Evolutionary conservation across 2,888 invertebrate species (phyloP).

Genomic region (Eupithecia inturbata): DNA sequence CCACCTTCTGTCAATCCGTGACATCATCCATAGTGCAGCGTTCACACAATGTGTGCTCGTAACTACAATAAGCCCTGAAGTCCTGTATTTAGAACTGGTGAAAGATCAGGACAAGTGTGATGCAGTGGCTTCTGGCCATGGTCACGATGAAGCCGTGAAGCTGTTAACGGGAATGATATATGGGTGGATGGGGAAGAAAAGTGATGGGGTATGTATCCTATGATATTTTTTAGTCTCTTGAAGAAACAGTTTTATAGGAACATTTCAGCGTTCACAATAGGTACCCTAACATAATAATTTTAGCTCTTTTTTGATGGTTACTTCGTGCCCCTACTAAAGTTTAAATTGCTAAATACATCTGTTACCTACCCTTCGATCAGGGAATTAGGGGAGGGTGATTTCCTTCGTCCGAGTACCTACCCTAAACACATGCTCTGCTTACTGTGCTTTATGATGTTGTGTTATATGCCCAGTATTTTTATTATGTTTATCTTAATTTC

Average conservation of each 20-base stretch:
- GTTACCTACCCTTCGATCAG: too few relatives aligned
- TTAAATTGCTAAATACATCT: too few relatives aligned
- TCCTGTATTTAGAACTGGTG: constrained; percentile 79
- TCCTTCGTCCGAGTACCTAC: too few relatives aligned
- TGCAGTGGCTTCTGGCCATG: constrained; percentile 64
- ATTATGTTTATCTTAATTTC: constrained; percentile 53
- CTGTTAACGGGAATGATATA: constrained; percentile 64
- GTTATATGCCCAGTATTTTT: background rate
- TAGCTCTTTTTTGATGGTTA: too few relatives aligned
- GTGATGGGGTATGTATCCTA: constrained; percentile 16
- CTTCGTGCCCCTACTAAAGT: too few relatives aligned
- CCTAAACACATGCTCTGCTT: too few relatives aligned
- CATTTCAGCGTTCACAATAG: too few relatives aligned
- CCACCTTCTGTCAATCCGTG: constrained; percentile 82
- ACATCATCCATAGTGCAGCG: constrained; percentile 85
- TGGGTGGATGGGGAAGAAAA: constrained; percentile 83
- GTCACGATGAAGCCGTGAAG: constrained; percentile 63
- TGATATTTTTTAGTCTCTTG: background rate
- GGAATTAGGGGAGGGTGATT: too few relatives aligned
- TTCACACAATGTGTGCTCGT: constrained; percentile 86
- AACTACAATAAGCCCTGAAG: constrained; percentile 82
- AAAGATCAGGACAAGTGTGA: constrained; percentile 70
- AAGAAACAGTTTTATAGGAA: too few relatives aligned
- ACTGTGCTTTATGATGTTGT: background rate
- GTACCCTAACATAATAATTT: too few relatives aligned